Percentiles rank a stretch among this genome's conserved stretches.
These are phyloP conservation scores for Alouatta palliata DNA, from an alignment of 2,113 vertebrate species.

Conservation along the genomic window DNA sequence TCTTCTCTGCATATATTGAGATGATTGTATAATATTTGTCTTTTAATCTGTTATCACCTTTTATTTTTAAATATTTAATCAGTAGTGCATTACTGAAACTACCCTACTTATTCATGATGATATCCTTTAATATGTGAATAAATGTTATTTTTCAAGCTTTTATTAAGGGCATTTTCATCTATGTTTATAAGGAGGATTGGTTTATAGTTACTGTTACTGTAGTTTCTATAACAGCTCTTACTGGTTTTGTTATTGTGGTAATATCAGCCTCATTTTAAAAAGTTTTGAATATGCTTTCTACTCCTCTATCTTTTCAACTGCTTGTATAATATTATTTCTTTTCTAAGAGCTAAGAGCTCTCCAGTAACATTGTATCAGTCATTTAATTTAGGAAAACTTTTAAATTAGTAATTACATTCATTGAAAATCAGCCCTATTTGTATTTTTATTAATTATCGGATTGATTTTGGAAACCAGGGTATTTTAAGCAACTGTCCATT, in stretches of 20 bases:
- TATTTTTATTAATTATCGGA: background rate
- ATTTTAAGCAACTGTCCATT: background rate
- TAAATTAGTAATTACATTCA: background rate
- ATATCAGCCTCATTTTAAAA: background rate
- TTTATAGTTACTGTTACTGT: background rate
- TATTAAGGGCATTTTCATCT: background rate
- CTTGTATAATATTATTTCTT: background rate
- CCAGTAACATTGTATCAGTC: background rate
- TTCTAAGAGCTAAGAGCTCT: background rate
- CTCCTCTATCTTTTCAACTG: background rate
- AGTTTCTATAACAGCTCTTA: background rate
- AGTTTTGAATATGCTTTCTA: background rate
- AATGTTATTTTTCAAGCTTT: background rate
- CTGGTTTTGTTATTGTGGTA: background rate
- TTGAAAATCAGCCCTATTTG: background rate
- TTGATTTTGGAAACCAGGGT: background rate
- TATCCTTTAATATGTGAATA: background rate
- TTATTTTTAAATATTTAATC: background rate
- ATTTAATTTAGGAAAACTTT: background rate
- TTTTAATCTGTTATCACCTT: background rate
- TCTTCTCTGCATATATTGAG: background rate
- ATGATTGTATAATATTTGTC: background rate
- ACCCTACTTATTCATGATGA: background rate
- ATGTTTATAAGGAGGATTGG: background rate
- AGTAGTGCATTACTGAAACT: background rate